Conservation (phyloP, 2,888 invertebrate genomes). For the Heterodera filipjevi region DNA sequence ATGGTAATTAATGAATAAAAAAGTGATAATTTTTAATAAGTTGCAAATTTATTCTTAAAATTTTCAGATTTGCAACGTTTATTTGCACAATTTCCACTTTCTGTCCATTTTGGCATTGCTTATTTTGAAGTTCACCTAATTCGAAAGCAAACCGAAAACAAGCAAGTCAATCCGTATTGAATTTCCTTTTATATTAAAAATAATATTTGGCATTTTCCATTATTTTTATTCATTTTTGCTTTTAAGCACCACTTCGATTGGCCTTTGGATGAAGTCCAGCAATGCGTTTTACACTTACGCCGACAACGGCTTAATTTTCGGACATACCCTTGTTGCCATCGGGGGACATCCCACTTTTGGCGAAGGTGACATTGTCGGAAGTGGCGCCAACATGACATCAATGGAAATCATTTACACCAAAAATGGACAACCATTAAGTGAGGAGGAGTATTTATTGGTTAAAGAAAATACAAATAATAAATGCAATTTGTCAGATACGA, state of each 20-base stretch:
- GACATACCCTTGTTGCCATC: background rate
- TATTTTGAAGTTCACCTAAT: too few relatives aligned
- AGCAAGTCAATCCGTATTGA: too few relatives aligned
- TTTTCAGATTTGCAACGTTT: too few relatives aligned
- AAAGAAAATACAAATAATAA: background rate
- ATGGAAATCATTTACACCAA: background rate
- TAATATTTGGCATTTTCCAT: too few relatives aligned
- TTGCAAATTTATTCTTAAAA: too few relatives aligned
- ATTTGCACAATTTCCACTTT: too few relatives aligned
- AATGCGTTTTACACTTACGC: background rate
- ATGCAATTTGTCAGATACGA: background rate
- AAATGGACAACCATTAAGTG: background rate
- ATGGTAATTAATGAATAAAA: too few relatives aligned
- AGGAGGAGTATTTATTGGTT: background rate
- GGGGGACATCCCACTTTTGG: background rate
- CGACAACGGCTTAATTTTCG: background rate
- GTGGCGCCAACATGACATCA: background rate
- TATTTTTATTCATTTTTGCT: too few relatives aligned
- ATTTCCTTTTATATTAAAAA: too few relatives aligned
- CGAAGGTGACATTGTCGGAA: background rate
- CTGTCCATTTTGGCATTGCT: too few relatives aligned
- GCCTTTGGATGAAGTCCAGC: background rate
- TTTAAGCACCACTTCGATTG: background rate
- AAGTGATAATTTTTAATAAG: too few relatives aligned
- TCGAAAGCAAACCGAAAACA: too few relatives aligned